Evolutionary conservation across 2,888 invertebrate genomes (phyloP).

Genomic region (Ephialtes manifestator): DNA sequence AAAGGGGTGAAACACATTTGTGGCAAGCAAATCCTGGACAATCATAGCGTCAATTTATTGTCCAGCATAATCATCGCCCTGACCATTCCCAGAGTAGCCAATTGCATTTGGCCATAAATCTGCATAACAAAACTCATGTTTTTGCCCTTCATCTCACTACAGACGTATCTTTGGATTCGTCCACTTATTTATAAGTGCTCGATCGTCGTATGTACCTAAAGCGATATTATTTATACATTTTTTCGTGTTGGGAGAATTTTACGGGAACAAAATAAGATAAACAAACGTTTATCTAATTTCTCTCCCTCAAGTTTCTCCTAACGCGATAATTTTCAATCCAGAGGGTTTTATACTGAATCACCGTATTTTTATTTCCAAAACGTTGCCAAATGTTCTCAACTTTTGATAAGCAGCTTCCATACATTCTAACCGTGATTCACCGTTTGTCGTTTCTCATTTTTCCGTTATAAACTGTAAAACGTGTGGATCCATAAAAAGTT

Average conservation of each 20-base stretch:
- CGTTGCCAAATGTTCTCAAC: background rate
- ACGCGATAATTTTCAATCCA: background rate
- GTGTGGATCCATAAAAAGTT: slow-evolving; percentile 24
- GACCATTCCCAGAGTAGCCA: slow-evolving; percentile 89
- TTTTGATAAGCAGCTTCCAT: slow-evolving; percentile 6
- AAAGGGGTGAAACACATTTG: slow-evolving; percentile 91
- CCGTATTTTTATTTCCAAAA: background rate
- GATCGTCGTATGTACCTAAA: slow-evolving; percentile 4
- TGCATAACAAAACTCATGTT: slow-evolving; percentile 2
- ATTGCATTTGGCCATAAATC: slow-evolving; percentile 87
- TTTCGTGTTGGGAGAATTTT: background rate
- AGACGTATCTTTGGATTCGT: background rate
- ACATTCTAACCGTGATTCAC: slow-evolving; percentile 20
- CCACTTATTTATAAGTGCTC: background rate
- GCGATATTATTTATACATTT: slow-evolving; percentile 11
- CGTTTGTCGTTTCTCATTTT: slow-evolving; percentile 4
- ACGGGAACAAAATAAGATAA: background rate
- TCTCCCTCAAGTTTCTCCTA: background rate
- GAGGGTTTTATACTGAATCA: background rate
- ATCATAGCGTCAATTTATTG: slow-evolving; percentile 95
- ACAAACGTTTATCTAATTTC: too few species aligned
- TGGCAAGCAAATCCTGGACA: slow-evolving; percentile 92
- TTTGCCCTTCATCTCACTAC: slow-evolving; percentile 3
- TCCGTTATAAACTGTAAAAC: background rate
- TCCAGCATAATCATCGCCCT: slow-evolving; percentile 92